A percentile compares a stretch with the other conserved stretches of the same genome.
These are phyloP conservation scores for Lutraria rhynchaena DNA, from an alignment of 1,140 invertebrate species.

Conservation along the genomic window DNA sequence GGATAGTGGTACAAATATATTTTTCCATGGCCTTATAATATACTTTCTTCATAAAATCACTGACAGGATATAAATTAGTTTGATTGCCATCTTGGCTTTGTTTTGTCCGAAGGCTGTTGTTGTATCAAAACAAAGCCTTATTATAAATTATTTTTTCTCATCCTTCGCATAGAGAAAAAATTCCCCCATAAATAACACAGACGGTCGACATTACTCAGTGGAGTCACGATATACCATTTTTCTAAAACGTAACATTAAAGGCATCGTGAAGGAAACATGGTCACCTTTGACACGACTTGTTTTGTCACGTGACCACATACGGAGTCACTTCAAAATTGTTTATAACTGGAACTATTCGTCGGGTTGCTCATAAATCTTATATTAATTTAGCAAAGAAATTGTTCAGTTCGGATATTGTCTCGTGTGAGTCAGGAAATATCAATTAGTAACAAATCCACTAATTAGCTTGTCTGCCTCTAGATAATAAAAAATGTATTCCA, in stretches of 20 bases:
- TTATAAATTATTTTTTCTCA: background rate
- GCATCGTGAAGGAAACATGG: constrained; percentile 42
- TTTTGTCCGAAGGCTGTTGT: too few species aligned
- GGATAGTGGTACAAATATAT: too few species aligned
- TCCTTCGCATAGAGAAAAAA: constrained; percentile 7
- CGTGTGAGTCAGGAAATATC: background rate
- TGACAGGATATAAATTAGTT: too few species aligned
- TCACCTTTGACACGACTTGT: constrained; percentile 40
- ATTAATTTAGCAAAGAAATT: constrained; percentile 26
- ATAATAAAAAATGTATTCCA: too few species aligned
- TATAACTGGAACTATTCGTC: constrained; percentile 10
- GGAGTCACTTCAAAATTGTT: constrained; percentile 22
- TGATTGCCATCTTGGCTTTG: too few species aligned
- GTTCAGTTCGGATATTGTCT: background rate
- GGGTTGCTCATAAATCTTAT: constrained; percentile 45
- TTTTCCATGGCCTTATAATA: too few species aligned
- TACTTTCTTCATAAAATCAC: too few species aligned
- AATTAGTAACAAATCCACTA: too few species aligned
- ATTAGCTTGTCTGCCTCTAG: too few species aligned
- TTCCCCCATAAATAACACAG: constrained; percentile 16
- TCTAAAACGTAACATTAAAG: constrained; percentile 45
- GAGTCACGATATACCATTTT: constrained; percentile 49
- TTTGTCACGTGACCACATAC: constrained; percentile 29
- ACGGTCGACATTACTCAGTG: constrained; percentile 24
- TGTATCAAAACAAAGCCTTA: constrained; percentile 27